These are phyloP conservation scores for Drosophila sproati DNA, from an alignment of 1,140 invertebrate species.

Conservation along the genomic window DNA sequence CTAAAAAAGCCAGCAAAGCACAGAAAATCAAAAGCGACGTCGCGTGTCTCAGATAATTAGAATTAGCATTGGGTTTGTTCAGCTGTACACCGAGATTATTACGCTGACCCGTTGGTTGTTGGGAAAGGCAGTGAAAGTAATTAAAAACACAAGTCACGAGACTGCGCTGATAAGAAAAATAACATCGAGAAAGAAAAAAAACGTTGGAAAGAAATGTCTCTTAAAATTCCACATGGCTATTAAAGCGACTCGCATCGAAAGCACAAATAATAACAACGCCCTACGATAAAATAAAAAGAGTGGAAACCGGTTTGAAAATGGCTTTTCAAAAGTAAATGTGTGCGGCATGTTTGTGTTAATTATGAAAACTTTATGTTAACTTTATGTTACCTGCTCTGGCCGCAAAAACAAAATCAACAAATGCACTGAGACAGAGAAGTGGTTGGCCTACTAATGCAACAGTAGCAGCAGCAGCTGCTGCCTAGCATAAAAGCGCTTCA, in stretches of 20 bases:
- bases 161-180: constrained; percentile 25
- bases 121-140: constrained; percentile 77
- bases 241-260: constrained; percentile 59
- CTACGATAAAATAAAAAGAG: constrained; percentile 44
- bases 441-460: constrained; percentile 78
- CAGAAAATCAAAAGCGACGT: constrained; percentile 62
- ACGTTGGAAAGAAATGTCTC: constrained; percentile 47
- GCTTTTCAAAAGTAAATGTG: constrained; percentile 63
- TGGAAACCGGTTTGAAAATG: constrained; percentile 68
- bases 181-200: constrained; percentile 26
- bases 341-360: constrained; percentile 46
- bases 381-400: constrained; percentile 17
- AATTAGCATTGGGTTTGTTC: constrained; percentile 54
- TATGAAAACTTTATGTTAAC: constrained; percentile 63
- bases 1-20: constrained; percentile 37
- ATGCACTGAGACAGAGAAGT: constrained; percentile 51
- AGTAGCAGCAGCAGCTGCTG: constrained; percentile 36
- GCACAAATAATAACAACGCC: constrained; percentile 53
- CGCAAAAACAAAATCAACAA: constrained; percentile 40
- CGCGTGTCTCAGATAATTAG: constrained; percentile 73
- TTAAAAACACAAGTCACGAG: constrained; percentile 70
- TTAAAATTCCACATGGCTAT: constrained; percentile 42
- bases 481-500: constrained; percentile 25
- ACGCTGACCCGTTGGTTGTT: constrained; percentile 42
- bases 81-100: constrained; percentile 28